Percentiles rank a stretch among this genome's conserved stretches.
phyloP scores from a whole-genome alignment of 2,113 vertebrate genomes.

The Acanthochromis polyacanthus region DNA sequence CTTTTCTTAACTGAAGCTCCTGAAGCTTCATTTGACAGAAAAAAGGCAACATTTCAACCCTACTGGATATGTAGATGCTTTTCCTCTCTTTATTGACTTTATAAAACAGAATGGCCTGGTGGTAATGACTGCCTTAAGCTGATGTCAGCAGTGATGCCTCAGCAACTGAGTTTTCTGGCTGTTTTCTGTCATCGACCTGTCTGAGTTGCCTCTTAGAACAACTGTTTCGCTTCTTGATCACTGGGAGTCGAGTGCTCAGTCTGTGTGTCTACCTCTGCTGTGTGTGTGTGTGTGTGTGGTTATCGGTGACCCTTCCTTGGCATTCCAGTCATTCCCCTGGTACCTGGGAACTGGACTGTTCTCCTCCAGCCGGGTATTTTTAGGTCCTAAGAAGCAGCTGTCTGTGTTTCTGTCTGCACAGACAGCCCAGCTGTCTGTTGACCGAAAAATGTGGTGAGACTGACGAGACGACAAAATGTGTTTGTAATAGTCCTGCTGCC shows the following conservation, averaged over 20 bases:
- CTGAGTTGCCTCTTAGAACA: slow-evolving; percentile 14
- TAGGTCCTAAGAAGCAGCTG: slow-evolving; percentile 72
- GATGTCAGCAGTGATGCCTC: slow-evolving; percentile 8
- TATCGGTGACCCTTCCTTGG: slow-evolving; percentile 41
- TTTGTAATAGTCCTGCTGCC: not conserved
- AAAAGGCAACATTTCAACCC: too few species aligned
- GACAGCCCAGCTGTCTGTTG: slow-evolving; percentile 34
- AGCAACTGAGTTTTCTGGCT: slow-evolving; percentile 10
- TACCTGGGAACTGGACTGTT: slow-evolving; percentile 75
- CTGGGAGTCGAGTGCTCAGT: not conserved
- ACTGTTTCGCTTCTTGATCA: not conserved
- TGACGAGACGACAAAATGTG: slow-evolving; percentile 1
- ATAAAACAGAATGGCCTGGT: not conserved
- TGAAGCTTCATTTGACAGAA: too few species aligned
- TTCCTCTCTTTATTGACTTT: not conserved
- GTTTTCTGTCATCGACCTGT: slow-evolving; percentile 7
- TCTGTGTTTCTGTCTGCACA: slow-evolving; percentile 36
- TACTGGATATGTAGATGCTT: not conserved
- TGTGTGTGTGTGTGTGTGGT: not conserved
- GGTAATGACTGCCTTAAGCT: not conserved
- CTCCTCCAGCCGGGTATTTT: slow-evolving; percentile 67
- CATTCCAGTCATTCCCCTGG: slow-evolving; percentile 77
- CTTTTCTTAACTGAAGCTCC: too few species aligned
- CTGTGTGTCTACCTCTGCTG: slow-evolving; percentile 1
- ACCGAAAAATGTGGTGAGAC: slow-evolving; percentile 46